A percentile compares a stretch with the other conserved stretches of the same genome.
Conservation (phyloP, 2,113 vertebrate species). For the Chelonoidis abingdonii region DNA sequence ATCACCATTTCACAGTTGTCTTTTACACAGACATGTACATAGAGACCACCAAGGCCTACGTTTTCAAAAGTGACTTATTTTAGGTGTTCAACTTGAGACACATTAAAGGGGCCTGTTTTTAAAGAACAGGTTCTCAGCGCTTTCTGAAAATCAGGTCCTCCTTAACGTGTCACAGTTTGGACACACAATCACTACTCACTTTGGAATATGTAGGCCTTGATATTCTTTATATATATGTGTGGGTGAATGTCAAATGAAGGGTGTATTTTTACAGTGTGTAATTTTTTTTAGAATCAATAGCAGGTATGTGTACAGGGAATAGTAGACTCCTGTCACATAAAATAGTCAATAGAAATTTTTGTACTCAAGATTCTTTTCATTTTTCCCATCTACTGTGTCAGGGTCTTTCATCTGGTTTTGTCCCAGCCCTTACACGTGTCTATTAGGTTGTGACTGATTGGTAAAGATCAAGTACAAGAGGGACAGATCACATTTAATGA, state of each 20-base stretch:
- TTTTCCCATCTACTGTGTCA: neutral
- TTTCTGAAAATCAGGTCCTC: slow-evolving; percentile 16
- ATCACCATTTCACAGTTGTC: neutral
- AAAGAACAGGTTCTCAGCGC: neutral
- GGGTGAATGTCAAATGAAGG: neutral
- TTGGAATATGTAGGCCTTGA: neutral
- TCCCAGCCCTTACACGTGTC: neutral
- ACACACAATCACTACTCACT: neutral
- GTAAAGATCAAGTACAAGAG: neutral
- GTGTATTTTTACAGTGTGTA: neutral
- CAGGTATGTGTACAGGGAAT: neutral
- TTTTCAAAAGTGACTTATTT: neutral
- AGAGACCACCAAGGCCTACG: neutral
- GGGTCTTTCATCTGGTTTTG: neutral
- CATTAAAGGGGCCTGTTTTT: neutral
- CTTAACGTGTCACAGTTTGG: neutral
- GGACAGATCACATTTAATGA: neutral
- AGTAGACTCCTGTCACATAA: neutral
- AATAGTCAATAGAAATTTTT: neutral
- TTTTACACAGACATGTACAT: slow-evolving; percentile 1
- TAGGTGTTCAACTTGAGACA: neutral
- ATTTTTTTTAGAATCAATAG: neutral
- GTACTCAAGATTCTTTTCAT: neutral
- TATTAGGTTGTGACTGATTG: neutral
- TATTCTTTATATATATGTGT: neutral